Evolutionary conservation across 2,888 invertebrate species (phyloP).

Genomic region (Epinotia ramella): DNA sequence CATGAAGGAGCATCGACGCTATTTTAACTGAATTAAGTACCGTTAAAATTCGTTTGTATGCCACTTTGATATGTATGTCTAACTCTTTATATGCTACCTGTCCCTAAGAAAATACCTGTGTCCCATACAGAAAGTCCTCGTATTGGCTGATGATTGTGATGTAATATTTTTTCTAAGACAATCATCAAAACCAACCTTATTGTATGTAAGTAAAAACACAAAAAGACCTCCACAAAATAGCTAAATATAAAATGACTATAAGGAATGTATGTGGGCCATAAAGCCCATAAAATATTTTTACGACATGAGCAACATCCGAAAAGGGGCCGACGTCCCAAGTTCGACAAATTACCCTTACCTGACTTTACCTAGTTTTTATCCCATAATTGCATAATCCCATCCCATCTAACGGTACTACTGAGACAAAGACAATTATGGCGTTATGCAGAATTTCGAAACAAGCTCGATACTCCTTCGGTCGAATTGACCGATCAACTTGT

Average conservation of each 20-base stretch:
- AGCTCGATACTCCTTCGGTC: too few species aligned
- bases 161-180: background rate
- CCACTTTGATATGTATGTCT: too few species aligned
- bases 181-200: background rate
- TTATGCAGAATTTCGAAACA: too few species aligned
- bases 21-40: too few species aligned
- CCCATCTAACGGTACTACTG: background rate
- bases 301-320: constrained; percentile 8
- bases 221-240: background rate
- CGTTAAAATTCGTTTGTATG: too few species aligned
- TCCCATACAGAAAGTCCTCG: too few species aligned
- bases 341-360: constrained; percentile 4
- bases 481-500: too few species aligned
- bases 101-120: too few species aligned
- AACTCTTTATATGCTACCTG: too few species aligned
- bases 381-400: constrained; percentile 11
- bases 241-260: background rate
- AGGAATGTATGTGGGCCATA: background rate
- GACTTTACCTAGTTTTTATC: background rate
- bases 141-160: too few species aligned
- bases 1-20: too few species aligned
- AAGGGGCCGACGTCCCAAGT: constrained; percentile 1
- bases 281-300: constrained; percentile 9
- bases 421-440: background rate
- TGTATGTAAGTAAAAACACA: background rate